A percentile compares a stretch with the other conserved stretches of the same genome.
Evolutionary conservation across 1,140 invertebrate genomes (phyloP).

Genomic region (Bombus sylvicola): DNA sequence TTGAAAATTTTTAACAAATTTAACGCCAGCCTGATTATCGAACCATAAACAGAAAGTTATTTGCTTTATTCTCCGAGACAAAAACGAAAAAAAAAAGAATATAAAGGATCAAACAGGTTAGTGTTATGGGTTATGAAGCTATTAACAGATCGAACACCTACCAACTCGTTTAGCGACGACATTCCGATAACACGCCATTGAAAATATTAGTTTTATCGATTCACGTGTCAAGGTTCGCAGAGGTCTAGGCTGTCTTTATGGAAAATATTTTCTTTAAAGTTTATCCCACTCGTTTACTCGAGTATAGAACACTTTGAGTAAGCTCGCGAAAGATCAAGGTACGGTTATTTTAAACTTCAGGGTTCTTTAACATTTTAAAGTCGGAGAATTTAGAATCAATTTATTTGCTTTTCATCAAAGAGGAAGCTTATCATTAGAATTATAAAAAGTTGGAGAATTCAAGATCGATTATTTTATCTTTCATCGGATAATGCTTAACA

Average conservation of each 20-base stretch:
- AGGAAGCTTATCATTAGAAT: not conserved
- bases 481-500: not conserved
- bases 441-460: not conserved
- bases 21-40: not conserved
- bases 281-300: no score
- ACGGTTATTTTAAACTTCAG: not conserved
- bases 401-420: not conserved
- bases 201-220: conserved; percentile 23
- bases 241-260: conserved; percentile 8
- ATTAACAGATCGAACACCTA: not conserved
- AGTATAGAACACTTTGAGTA: not conserved
- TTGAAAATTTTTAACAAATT: not conserved
- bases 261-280: not conserved
- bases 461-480: not conserved
- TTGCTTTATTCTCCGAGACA: not conserved
- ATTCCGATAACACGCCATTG: not conserved
- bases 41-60: not conserved
- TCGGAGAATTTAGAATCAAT: not conserved
- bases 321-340: not conserved
- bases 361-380: not conserved
- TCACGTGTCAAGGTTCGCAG: not conserved
- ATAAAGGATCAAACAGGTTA: no score
- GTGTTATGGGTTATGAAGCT: no score
- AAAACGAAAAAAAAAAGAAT: not conserved
- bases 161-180: not conserved